Base-by-base conservation (phyloP, 2,113 vertebrate species). In the Brienomyrus brachyistius region DNA sequence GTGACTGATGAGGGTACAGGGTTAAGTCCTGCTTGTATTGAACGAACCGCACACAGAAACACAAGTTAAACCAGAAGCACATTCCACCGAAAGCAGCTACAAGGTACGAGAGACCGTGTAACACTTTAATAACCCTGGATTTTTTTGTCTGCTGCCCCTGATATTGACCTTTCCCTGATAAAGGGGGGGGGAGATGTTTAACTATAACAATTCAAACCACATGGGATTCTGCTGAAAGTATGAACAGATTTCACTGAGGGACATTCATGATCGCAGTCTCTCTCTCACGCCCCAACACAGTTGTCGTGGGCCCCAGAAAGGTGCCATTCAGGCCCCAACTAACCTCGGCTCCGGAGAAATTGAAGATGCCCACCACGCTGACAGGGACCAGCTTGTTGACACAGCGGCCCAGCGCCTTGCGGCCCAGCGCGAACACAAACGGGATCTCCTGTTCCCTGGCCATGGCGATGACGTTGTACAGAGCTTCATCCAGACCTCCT, bases 361-460 rank as follows among this genome's bases (percentile, higher is more conserved):
- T 99, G 94, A 99, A 99, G 94, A 99, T 99, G 1, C 98, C 98
- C 47, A 99, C 98, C 1, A 99, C 98, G 0, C 98, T 99, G 27
- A 99, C 98, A 66, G 98, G 97, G 91, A 99, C 98, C 88, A 99
- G 95, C 94, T 99, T 99, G 95, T 99, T 99, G 91, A 99, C 98
- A 3, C 98, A 99, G 83, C 98, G 98, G 15, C 98, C 98, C 0
- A 99, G 96, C 88, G 98, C 98, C 93, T 99, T 99, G 52, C 98
- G 97, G 54, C 98, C 98, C 88, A 99, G 95, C 6, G 98, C 98
- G 91, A 99, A 99, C 50, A 99, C 98, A 93, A 99, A 99, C 0
- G 98, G 98, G 90, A 99, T 98, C 94, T 98, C 98, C 92, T 99
- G 98, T 91, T 99, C 98, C 90, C 98, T 94, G 1, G 98, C 98